These are phyloP conservation scores for Chelon auratus DNA, from an alignment of 2,797 vertebrate genomes.

Conservation along the genomic window DNA sequence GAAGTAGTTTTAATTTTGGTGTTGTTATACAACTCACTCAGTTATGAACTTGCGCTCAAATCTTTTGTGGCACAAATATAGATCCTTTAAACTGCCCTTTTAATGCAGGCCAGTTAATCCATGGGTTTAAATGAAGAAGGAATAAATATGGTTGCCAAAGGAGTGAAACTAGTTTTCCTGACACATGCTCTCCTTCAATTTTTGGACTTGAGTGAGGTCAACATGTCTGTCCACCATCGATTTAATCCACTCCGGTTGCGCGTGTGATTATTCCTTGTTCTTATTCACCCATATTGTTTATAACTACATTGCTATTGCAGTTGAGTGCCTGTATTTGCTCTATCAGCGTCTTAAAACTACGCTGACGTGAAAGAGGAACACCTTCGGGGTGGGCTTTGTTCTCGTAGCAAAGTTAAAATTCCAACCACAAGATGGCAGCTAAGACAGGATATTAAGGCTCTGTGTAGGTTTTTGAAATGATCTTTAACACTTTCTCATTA, in stretches of 20 bases:
- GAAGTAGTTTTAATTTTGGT: too few species aligned
- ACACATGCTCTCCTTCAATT: neutral
- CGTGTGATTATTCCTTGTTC: neutral
- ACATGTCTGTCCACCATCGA: neutral
- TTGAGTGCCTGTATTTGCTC: neutral
- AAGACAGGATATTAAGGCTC: slow-evolving; percentile 1
- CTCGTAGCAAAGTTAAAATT: neutral
- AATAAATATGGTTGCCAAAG: neutral
- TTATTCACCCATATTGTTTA: neutral
- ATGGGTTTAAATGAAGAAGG: too few species aligned
- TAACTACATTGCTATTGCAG: neutral
- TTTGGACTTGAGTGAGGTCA: neutral
- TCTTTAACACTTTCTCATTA: too few species aligned
- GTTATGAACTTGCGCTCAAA: neutral
- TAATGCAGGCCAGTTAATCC: too few species aligned
- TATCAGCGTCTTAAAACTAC: neutral
- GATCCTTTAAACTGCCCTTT: too few species aligned
- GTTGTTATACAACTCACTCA: too few species aligned
- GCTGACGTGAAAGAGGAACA: neutral
- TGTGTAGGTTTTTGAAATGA: neutral
- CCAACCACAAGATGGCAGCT: slow-evolving; percentile 14
- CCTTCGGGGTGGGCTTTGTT: neutral
- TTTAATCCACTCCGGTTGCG: neutral
- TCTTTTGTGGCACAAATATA: too few species aligned
- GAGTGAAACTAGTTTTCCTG: neutral